Evolutionary conservation across 1,140 invertebrate species (phyloP), one percentile per base, ranked within the genome.

Genomic region (honey bee (Apis mellifera)): DNA sequence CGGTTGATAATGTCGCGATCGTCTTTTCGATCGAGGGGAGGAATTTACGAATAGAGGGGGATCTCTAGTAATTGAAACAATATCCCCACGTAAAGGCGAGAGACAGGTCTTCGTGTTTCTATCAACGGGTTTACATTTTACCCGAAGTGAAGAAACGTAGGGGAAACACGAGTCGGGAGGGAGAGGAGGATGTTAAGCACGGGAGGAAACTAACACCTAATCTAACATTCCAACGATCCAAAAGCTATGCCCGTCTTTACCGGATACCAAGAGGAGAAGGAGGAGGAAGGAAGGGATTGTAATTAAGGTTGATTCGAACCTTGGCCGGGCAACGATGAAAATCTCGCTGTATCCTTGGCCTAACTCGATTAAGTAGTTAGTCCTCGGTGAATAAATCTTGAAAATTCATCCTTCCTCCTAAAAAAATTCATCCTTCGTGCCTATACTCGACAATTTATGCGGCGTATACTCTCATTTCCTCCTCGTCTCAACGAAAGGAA

Each of bases 321-420:
- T n/a, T 86, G 84, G 69, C 68, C 52, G 62, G 48, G 69, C 57
- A 68, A 70, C 73, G 77, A 84, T 84, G 84, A 86, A 84, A 87
- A 86, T 87, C 86, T 86, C 72, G 9, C 52, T 59, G 55, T 86
- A 42, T 60, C 62, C 59, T 32, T 19, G 52, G 52, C 32, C 84
- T 87, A 84, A 87, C 85, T 84, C 77, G 84, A 87, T 87, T 84
- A 87, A 87, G 82, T 81, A 77, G 85, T 87, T 84, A 86, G 76
- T 62, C 68, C 32, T 57, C 73, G 52, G 59, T 15, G 64, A 66
- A 86, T 87, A 86, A 87, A 86, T 87, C 86, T 84, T 77, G 77
- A 86, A 87, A 86, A 86, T 84, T 86, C 85, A 74, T 84, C 32
- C 26, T 3, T 76, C 64, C 60, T 60, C 54, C 9, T 9, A n/a